Percentiles rank a stretch among this genome's conserved stretches.
Conservation (phyloP, 53 echinoderm and acorn worm species). For the Glandiceps talaboti region DNA sequence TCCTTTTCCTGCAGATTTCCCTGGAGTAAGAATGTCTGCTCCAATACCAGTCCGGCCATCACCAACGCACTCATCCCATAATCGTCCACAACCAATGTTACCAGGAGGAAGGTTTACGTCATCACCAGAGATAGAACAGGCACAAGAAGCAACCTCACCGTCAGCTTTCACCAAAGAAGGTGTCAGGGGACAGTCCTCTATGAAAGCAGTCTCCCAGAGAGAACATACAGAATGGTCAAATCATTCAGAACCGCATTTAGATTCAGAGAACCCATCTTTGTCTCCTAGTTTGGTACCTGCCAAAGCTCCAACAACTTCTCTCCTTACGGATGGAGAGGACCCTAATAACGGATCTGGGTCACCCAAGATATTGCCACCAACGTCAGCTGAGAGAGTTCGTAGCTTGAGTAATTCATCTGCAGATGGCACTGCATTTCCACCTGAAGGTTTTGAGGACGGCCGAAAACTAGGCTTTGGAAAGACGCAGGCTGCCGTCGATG, state of each 20-base stretch:
- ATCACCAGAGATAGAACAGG: slow-evolving; percentile 78
- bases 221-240: neutral
- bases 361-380: slow-evolving; percentile 75
- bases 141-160: slow-evolving; percentile 72
- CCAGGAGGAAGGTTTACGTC: too few relatives aligned
- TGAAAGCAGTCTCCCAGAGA: neutral
- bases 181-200: neutral
- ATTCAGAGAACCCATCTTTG: slow-evolving; percentile 9
- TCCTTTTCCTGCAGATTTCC: too few relatives aligned
- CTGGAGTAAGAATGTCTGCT: neutral
- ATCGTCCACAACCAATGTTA: neutral
- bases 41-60: neutral
- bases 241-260: neutral
- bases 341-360: slow-evolving; percentile 21
- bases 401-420: slow-evolving; percentile 36
- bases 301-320: slow-evolving; percentile 63
- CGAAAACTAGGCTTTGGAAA: slow-evolving; percentile 3
- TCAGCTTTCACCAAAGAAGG: slow-evolving; percentile 40
- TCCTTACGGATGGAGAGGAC: slow-evolving; percentile 30
- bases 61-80: neutral
- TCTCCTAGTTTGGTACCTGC: slow-evolving; percentile 68
- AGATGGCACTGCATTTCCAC: neutral
- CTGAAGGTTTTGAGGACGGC: neutral
- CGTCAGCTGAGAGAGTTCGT: slow-evolving; percentile 54
- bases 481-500: neutral